Evolutionary conservation across 1,140 invertebrate species (phyloP), one percentile per base, ranked within the genome.

Genomic region (Pseudomyrmex cubaensis): DNA sequence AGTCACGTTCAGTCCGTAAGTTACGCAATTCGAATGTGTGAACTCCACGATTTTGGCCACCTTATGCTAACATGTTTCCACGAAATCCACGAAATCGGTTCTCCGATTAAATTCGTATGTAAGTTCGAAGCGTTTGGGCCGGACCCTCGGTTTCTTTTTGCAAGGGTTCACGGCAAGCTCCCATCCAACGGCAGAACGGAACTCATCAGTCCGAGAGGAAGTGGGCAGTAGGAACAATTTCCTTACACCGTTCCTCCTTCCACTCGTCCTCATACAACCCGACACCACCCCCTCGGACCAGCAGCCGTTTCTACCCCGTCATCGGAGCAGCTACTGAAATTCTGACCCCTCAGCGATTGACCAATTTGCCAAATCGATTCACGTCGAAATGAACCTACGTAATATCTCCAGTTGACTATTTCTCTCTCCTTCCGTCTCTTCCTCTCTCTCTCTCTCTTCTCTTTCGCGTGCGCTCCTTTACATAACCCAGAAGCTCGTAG

Each of bases 181-280:
- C 70, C 82, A 77, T 69, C 82, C 72, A 57, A 46, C 57, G 73
- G 72, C 73, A 83, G 78, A 92, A 91, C 93, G 92, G 94, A 94
- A 94, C 93, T 94, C 94, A 94, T 94, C 94, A 94, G 90, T 83
- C 90, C 88, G 88, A 57, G 83, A 93, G 94, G 94, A 94, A 94
- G 94, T 94, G 93, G 93, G 94, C 93, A 94, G 93, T 93, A 89
- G 93, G 93, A 92, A 94, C 92, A 94, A 94, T 94, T 94, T 94
- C 94, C 94, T 94, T 93, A 93, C 90, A 92, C 93, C 90, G 86
- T 91, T 92, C 90, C 88, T 82, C 82, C 85, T 84, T 74, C 80
- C 84, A 82, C 72, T 5, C 82, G 25, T 76, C 83, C 73, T 61
- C 22, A 54, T 46, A 20, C 59, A 69, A 15, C 66, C 15, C 56